These are phyloP conservation scores for Pangasianodon hypophthalmus DNA, from an alignment of 2,113 vertebrate species.

Conservation along the genomic window DNA sequence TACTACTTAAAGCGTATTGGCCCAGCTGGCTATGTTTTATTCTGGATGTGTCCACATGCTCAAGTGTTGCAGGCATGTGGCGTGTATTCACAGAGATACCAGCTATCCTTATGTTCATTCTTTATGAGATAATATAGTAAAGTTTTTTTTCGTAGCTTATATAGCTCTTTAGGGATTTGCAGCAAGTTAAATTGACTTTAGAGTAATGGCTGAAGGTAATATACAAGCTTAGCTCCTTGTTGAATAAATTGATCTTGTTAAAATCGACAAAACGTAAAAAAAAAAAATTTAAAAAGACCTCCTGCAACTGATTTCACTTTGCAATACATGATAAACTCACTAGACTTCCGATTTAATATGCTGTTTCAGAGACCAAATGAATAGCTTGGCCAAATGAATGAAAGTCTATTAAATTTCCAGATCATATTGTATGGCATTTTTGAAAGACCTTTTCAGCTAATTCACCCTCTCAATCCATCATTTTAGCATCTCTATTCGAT, in stretches of 20 bases:
- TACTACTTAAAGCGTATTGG: constrained; percentile 24
- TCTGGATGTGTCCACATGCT: constrained; percentile 3
- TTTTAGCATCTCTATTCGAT: not conserved
- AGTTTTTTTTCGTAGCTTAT: not conserved
- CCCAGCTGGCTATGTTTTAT: not conserved
- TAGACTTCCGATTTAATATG: not conserved
- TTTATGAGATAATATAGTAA: not conserved
- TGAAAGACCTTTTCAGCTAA: constrained; percentile 4
- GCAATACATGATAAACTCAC: not conserved
- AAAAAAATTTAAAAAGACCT: not conserved
- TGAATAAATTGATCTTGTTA: not conserved
- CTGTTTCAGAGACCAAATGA: not conserved
- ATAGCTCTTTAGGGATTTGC: not conserved
- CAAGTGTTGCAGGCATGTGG: not conserved
- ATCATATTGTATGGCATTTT: not conserved
- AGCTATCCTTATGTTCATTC: not conserved
- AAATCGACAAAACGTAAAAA: not conserved
- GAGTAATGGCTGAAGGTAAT: not conserved
- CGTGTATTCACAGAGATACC: not conserved
- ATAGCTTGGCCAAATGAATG: not conserved
- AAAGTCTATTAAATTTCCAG: not conserved
- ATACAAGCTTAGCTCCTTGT: not conserved
- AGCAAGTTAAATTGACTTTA: not conserved
- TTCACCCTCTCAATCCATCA: not conserved
- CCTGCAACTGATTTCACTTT: too few species aligned